Conservation (phyloP, 2,888 invertebrate species). For the Tiliacea aurago region DNA sequence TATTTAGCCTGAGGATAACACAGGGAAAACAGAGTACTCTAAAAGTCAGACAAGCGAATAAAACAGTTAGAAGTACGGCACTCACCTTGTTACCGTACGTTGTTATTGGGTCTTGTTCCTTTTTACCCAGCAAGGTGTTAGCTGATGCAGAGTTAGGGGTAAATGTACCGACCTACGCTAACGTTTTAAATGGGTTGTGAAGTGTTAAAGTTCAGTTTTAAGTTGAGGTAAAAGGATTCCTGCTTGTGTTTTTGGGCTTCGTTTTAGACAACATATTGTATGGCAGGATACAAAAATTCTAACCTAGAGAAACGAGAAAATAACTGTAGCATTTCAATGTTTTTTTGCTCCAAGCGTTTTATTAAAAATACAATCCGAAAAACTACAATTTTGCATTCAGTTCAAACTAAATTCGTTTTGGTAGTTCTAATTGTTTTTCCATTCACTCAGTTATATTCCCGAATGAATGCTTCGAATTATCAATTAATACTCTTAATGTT, state of each 20-base stretch:
- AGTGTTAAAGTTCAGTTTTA: conserved; percentile 43
- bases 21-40: conserved; percentile 56
- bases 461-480: background rate
- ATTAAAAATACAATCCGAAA: conserved; percentile 5
- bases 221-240: conserved; percentile 30
- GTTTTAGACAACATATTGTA: conserved; percentile 7
- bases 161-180: conserved; percentile 44
- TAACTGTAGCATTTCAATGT: conserved; percentile 10
- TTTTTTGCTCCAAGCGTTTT: conserved; percentile 19
- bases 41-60: conserved; percentile 65
- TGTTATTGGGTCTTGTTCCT: conserved; percentile 60
- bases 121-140: conserved; percentile 58
- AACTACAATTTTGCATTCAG: conserved; percentile 13
- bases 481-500: background rate
- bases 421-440: conserved; percentile 5
- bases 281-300: background rate
- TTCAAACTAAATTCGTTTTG: conserved; percentile 25
- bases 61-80: conserved; percentile 59
- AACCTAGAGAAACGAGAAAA: conserved; percentile 1
- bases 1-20: conserved; percentile 55
- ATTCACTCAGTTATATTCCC: background rate
- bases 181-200: conserved; percentile 44
- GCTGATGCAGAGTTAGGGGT: conserved; percentile 50
- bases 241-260: conserved; percentile 8
- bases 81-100: conserved; percentile 59